These are phyloP conservation scores for Felis chaus DNA, from an alignment of 2,113 vertebrate species.

Conservation along the genomic window DNA sequence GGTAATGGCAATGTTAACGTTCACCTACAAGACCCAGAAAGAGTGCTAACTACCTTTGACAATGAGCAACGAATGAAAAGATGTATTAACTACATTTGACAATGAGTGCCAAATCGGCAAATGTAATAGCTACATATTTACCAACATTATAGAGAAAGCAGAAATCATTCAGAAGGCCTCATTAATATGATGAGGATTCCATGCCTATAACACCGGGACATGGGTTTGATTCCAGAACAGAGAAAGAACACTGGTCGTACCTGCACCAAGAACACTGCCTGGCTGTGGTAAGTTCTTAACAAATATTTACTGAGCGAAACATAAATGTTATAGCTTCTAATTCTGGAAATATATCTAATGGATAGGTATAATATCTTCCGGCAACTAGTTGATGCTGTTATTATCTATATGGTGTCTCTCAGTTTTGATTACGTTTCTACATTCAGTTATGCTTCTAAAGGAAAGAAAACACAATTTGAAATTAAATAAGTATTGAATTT, in stretches of 20 bases:
- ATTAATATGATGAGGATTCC: neutral
- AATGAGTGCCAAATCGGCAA: neutral
- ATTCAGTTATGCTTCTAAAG: neutral
- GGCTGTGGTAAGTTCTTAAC: neutral
- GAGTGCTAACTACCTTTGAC: too few relatives aligned
- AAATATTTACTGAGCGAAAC: neutral
- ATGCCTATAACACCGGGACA: neutral
- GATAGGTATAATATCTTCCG: neutral
- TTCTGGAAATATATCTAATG: neutral
- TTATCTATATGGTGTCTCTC: neutral
- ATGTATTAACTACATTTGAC: neutral
- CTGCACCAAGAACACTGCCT: neutral
- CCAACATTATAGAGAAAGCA: neutral
- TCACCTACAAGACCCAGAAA: neutral
- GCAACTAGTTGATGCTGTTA: neutral
- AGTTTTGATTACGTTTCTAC: neutral
- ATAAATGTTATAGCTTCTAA: neutral
- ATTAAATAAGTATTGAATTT: constrained; percentile 41
- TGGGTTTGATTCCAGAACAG: neutral
- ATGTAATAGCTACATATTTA: neutral
- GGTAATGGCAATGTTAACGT: neutral
- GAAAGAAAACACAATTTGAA: constrained; percentile 35
- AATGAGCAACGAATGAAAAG: neutral
- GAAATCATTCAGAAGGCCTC: neutral
- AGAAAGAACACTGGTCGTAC: neutral